phyloP scores from a whole-genome alignment of 2,888 invertebrate species.

The Andrena flavipes region DNA sequence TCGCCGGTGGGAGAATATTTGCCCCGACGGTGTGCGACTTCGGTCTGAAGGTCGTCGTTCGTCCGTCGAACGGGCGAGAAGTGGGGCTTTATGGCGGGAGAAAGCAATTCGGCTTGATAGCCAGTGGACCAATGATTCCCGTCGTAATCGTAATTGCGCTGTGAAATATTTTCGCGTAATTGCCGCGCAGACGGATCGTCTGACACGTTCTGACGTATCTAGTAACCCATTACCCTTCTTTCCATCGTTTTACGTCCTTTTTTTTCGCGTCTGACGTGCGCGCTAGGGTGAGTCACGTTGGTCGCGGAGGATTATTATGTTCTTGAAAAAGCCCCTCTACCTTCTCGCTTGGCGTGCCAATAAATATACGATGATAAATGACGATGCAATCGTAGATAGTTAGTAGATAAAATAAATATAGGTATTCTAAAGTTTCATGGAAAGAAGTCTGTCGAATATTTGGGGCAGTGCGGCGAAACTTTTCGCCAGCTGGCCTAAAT shows the following conservation, averaged over 20 bases:
- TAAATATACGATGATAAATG: not conserved
- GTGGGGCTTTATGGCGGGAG: constrained; percentile 17
- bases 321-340: not conserved
- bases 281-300: not conserved
- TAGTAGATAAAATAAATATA: not conserved
- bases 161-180: constrained; percentile 28
- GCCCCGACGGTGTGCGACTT: constrained; percentile 16
- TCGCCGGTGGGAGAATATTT: constrained; percentile 26
- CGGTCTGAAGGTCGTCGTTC: constrained; percentile 38
- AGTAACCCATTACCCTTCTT: not conserved
- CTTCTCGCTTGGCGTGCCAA: not conserved
- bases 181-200: not conserved
- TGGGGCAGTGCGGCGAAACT: no score
- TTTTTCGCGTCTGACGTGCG: not conserved
- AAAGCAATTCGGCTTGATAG: constrained; percentile 23
- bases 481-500: no score
- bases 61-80: constrained; percentile 26
- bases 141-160: constrained; percentile 24
- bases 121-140: not conserved
- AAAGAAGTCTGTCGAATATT: not conserved
- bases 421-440: not conserved
- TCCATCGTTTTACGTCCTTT: not conserved
- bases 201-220: not conserved
- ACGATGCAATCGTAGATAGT: not conserved
- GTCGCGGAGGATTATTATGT: no score